Percentiles rank a stretch among this genome's conserved stretches.
Conservation (phyloP, 2,797 vertebrate species). For the Dendrocincla tyrannina region DNA sequence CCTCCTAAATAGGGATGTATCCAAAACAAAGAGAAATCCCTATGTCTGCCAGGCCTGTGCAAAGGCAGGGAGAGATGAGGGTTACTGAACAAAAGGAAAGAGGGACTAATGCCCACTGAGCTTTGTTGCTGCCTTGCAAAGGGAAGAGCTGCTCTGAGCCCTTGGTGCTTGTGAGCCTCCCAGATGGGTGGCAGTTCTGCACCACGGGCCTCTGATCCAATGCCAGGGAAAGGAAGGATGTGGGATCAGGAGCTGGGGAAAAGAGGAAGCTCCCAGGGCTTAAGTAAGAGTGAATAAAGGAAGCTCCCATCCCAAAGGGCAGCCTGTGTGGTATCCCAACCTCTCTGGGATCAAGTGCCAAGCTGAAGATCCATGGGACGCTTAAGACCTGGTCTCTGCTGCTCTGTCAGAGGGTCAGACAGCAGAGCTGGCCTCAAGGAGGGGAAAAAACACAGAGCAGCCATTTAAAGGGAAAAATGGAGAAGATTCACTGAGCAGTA, state of each 20-base stretch:
- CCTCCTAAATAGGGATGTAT: slow-evolving; percentile 32
- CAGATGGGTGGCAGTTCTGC: not conserved
- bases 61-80: not conserved
- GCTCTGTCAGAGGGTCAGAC: not conserved
- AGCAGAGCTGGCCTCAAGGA: not conserved
- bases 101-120: not conserved
- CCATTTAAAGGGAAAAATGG: slow-evolving; percentile 54
- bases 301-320: not conserved
- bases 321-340: fast-evolving
- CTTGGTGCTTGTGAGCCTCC: fast-evolving
- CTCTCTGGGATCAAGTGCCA: fast-evolving
- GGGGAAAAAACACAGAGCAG: slow-evolving; percentile 32
- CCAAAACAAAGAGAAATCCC: slow-evolving; percentile 28
- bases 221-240: not conserved
- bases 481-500: slow-evolving; percentile 69
- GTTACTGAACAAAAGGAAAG: not conserved
- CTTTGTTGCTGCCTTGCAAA: not conserved
- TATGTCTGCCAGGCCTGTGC: not conserved
- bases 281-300: not conserved
- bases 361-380: not conserved
- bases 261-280: not conserved
- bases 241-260: not conserved
- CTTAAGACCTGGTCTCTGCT: not conserved
- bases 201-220: not conserved
- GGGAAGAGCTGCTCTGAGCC: not conserved